Conservation (phyloP, 2,113 vertebrate genomes). For the Psophia crepitans region DNA sequence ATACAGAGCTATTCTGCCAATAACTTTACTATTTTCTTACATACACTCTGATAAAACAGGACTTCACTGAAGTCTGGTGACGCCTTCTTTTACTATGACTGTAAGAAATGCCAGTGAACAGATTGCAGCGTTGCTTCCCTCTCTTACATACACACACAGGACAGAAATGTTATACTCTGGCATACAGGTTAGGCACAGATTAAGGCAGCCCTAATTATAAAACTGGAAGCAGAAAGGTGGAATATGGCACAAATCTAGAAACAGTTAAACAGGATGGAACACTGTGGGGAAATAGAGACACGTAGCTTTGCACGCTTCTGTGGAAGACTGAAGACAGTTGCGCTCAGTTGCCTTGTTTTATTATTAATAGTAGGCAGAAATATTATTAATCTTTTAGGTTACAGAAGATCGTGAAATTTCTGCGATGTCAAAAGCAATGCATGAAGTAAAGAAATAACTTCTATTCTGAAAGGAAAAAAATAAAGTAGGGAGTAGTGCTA, state of each 20-base stretch:
- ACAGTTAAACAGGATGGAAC: not conserved
- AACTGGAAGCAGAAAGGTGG: not conserved
- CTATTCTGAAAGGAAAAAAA: not conserved
- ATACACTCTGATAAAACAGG: not conserved
- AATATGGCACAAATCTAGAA: not conserved
- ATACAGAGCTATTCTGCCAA: not conserved
- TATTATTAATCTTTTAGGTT: not conserved
- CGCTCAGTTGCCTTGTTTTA: not conserved
- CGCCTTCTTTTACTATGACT: not conserved
- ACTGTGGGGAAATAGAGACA: not conserved
- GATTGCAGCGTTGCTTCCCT: not conserved
- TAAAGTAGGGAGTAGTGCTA: not conserved
- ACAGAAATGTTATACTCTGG: not conserved
- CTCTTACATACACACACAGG: no score
- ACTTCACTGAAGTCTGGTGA: not conserved
- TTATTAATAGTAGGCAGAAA: not conserved
- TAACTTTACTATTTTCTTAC: not conserved
- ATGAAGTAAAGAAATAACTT: not conserved
- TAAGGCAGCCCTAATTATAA: not conserved
- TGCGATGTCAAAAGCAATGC: not conserved
- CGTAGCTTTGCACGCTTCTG: not conserved
- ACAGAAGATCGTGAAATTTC: not conserved
- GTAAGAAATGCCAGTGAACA: not conserved
- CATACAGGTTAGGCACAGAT: not conserved
- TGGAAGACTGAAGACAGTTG: not conserved